These are phyloP conservation scores for Volucella inanis DNA, from an alignment of 2,888 invertebrate species.

Conservation along the genomic window DNA sequence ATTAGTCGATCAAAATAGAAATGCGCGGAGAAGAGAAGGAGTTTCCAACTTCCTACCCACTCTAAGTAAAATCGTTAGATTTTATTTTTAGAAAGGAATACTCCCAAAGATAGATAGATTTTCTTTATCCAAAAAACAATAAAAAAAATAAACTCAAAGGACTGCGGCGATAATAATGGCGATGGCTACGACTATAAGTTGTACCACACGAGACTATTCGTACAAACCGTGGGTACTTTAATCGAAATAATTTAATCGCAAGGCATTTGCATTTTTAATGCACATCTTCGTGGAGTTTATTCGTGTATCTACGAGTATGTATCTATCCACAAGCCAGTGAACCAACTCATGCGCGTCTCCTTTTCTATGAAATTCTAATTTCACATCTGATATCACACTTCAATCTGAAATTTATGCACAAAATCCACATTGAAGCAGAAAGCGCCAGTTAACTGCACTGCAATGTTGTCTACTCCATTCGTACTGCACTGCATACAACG, in stretches of 20 bases:
- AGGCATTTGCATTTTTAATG: constrained; percentile 61
- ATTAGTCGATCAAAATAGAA: constrained; percentile 54
- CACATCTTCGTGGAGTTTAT: constrained; percentile 34
- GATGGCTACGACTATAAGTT: no score
- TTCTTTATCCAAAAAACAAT: no score
- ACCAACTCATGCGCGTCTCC: constrained; percentile 48
- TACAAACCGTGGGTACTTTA: constrained; percentile 32
- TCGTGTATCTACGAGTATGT: no score
- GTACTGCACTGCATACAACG: no score
- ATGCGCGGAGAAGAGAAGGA: background rate
- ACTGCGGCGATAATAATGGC: background rate
- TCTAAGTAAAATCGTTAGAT: constrained; percentile 27
- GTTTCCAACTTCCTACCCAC: constrained; percentile 21
- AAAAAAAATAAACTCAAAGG: background rate
- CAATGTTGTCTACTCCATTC: background rate
- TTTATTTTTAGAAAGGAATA: constrained; percentile 63
- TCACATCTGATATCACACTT: constrained; percentile 72
- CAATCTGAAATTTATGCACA: constrained; percentile 45
- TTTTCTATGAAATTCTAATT: constrained; percentile 69
- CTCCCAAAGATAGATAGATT: background rate
- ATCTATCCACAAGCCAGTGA: constrained; percentile 7
- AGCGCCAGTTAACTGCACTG: constrained; percentile 48
- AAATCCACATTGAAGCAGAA: constrained; percentile 37
- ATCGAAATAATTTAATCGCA: constrained; percentile 63
- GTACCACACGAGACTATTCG: no score